phyloP scores from a whole-genome alignment of 2,888 invertebrate species.

The Teinopalpus imperialis region DNA sequence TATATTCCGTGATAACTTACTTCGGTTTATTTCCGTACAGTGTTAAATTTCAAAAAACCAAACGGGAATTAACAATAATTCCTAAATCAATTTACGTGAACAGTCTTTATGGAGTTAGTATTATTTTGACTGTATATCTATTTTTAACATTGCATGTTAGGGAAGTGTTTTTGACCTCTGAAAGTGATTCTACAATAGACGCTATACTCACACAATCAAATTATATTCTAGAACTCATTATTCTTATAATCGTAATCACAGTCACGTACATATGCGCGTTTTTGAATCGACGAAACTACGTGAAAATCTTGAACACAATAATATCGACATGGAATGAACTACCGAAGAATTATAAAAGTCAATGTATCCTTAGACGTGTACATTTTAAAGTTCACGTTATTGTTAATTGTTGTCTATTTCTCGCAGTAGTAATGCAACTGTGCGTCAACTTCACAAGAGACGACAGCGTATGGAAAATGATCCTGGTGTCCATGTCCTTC shows the following conservation, averaged over 20 bases:
- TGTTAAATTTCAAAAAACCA: slow-evolving; percentile 33
- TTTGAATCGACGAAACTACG: slow-evolving; percentile 45
- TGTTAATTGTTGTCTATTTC: slow-evolving; percentile 35
- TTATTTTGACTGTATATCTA: slow-evolving; percentile 39
- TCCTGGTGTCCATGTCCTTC: slow-evolving; percentile 51
- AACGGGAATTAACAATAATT: slow-evolving; percentile 37
- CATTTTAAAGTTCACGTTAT: slow-evolving; percentile 42
- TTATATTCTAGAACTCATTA: slow-evolving; percentile 53
- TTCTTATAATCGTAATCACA: slow-evolving; percentile 40
- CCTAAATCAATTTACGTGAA: slow-evolving; percentile 56
- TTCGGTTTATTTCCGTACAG: slow-evolving; percentile 40
- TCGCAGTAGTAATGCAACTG: slow-evolving; percentile 41
- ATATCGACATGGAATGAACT: slow-evolving; percentile 41
- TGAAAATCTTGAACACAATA: slow-evolving; percentile 53
- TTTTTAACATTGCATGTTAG: slow-evolving; percentile 50
- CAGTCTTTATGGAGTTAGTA: slow-evolving; percentile 43
- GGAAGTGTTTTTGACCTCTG: slow-evolving; percentile 40
- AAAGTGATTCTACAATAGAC: slow-evolving; percentile 43
- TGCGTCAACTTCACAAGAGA: slow-evolving; percentile 49
- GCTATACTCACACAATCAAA: slow-evolving; percentile 56
- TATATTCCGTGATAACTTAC: slow-evolving; percentile 34
- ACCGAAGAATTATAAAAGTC: slow-evolving; percentile 34
- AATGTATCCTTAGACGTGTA: slow-evolving; percentile 38
- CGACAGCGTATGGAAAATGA: slow-evolving; percentile 55
- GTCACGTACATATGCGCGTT: slow-evolving; percentile 49